These are phyloP conservation scores for Erebia epiphron DNA, from an alignment of 2,888 invertebrate species.

Conservation along the genomic window DNA sequence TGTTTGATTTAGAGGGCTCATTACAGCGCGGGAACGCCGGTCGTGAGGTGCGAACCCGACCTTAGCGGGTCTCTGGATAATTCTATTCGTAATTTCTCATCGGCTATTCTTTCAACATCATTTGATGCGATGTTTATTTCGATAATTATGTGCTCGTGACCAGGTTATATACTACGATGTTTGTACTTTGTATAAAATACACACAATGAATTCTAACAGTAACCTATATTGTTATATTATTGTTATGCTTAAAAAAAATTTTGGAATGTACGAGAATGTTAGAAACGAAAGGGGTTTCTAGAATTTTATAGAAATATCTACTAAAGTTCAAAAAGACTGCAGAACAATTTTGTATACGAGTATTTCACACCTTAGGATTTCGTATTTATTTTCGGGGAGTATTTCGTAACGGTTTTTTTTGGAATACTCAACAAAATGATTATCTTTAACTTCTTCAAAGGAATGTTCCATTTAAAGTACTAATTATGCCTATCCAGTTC, in stretches of 20 bases:
- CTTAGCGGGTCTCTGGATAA: slow-evolving; percentile 58
- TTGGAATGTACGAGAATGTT: too few relatives aligned
- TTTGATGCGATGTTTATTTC: slow-evolving; percentile 17
- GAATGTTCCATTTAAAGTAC: neutral
- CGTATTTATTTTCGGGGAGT: too few relatives aligned
- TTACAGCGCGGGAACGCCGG: slow-evolving; percentile 71
- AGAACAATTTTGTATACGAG: too few relatives aligned
- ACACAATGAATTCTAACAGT: neutral
- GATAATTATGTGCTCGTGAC: slow-evolving; percentile 14
- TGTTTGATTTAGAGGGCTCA: slow-evolving; percentile 82
- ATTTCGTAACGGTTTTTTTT: too few relatives aligned
- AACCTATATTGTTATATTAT: too few relatives aligned
- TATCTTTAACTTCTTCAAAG: neutral
- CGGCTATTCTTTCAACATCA: slow-evolving; percentile 31
- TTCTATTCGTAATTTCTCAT: slow-evolving; percentile 51
- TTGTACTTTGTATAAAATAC: neutral
- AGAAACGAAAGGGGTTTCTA: too few relatives aligned
- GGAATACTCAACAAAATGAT: too few relatives aligned
- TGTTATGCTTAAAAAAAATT: too few relatives aligned
- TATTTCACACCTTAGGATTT: too few relatives aligned
- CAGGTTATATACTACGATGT: neutral
- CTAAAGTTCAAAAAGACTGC: too few relatives aligned
- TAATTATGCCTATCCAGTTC: neutral
- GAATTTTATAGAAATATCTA: too few relatives aligned
- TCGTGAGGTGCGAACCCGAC: slow-evolving; percentile 66